Conservation (phyloP, 2,888 invertebrate species). For the Meiosimyza platycephala region DNA sequence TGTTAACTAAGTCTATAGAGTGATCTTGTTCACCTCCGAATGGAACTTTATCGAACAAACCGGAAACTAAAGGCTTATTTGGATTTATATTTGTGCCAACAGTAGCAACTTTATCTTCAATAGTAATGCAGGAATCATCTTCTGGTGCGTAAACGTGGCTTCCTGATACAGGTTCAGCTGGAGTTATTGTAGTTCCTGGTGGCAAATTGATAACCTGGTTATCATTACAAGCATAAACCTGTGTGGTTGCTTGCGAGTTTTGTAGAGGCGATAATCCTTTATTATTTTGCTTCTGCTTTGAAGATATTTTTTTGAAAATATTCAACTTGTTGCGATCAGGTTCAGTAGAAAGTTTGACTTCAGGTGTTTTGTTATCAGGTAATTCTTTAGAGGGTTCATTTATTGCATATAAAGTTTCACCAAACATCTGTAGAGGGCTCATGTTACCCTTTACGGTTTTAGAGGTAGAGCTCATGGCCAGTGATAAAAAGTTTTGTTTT, state of each 20-base stretch:
- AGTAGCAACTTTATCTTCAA: constrained; percentile 31
- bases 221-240: constrained; percentile 41
- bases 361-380: constrained; percentile 33
- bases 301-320: constrained; percentile 85
- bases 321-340: constrained; percentile 88
- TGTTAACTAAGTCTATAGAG: constrained; percentile 42
- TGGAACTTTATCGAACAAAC: neutral
- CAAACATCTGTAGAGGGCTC: neutral
- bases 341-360: constrained; percentile 76
- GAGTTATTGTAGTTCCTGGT: constrained; percentile 65
- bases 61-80: neutral
- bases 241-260: constrained; percentile 28
- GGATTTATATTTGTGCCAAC: constrained; percentile 32
- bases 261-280: constrained; percentile 41
- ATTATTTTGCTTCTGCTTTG: constrained; percentile 65
- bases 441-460: neutral
- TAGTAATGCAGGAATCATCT: constrained; percentile 38
- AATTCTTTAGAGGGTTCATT: neutral
- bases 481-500: neutral
- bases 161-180: constrained; percentile 49
- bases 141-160: constrained; percentile 47
- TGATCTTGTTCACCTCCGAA: neutral
- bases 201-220: constrained; percentile 59
- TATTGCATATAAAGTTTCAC: neutral
- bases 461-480: neutral